phyloP scores from a whole-genome alignment of 2,888 invertebrate genomes.

The Platycnemis pennipes region DNA sequence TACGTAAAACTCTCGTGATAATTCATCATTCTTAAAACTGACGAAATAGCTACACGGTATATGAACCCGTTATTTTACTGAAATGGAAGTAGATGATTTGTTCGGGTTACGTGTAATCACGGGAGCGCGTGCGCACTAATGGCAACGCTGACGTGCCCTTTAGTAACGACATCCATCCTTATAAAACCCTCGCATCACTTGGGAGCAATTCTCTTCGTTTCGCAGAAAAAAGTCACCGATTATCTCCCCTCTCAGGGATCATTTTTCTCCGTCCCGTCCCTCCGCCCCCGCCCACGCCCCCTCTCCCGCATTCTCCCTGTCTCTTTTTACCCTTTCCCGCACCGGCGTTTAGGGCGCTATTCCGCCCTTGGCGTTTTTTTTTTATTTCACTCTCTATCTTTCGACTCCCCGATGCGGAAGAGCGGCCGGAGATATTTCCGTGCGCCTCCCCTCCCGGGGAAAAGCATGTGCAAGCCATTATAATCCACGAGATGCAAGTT shows the following conservation, averaged over 20 bases:
- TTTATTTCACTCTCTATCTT: neutral
- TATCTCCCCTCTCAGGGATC: neutral
- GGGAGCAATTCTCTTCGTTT: neutral
- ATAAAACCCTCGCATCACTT: neutral
- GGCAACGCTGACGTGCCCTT: neutral
- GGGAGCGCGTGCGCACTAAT: neutral
- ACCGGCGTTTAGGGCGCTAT: neutral
- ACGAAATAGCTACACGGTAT: no score
- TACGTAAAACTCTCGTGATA: no score
- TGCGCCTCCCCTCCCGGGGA: neutral
- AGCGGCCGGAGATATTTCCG: neutral
- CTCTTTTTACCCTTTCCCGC: neutral
- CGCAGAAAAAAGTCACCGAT: neutral
- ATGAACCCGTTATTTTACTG: no score
- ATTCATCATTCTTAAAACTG: no score
- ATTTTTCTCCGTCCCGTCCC: neutral
- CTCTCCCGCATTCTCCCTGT: neutral
- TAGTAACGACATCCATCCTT: neutral
- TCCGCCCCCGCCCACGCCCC: no score
- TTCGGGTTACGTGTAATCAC: neutral
- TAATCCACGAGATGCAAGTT: slow-evolving; percentile 32
- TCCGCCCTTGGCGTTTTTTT: neutral
- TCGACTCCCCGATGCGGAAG: neutral
- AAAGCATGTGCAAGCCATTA: slow-evolving; percentile 12
- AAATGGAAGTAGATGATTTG: neutral